These are phyloP conservation scores for Larimichthys crocea DNA, from an alignment of 2,113 vertebrate species.

Conservation along the genomic window DNA sequence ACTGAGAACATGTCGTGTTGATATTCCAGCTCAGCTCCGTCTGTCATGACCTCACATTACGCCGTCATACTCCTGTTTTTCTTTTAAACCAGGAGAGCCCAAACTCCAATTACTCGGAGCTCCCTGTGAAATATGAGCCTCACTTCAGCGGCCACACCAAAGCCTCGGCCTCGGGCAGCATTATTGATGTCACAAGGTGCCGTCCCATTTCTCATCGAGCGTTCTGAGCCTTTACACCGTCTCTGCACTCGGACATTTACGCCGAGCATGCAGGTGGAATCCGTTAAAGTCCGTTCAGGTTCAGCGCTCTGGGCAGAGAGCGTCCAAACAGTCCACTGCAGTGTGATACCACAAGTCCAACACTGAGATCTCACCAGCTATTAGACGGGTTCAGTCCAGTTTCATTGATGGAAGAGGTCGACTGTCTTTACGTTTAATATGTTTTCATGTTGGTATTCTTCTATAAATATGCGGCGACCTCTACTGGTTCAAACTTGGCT, in stretches of 20 bases:
- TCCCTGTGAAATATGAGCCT: constrained; percentile 25
- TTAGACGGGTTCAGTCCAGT: too few relatives aligned
- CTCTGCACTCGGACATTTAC: neutral
- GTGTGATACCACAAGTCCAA: too few relatives aligned
- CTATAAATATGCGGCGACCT: too few relatives aligned
- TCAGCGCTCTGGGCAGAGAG: neutral
- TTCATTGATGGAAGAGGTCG: too few relatives aligned
- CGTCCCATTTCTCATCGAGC: constrained; percentile 1
- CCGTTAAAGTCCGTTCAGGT: constrained; percentile 31
- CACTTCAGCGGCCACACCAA: neutral
- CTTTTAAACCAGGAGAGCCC: neutral
- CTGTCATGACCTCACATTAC: neutral
- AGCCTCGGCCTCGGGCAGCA: neutral
- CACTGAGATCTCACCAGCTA: too few relatives aligned
- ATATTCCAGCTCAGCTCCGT: neutral
- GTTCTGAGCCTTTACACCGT: neutral
- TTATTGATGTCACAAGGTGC: constrained; percentile 20
- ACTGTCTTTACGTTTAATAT: too few relatives aligned
- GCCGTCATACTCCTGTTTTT: neutral
- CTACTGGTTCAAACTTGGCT: too few relatives aligned
- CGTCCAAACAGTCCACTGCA: neutral
- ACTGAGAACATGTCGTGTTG: neutral
- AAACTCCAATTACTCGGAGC: constrained; percentile 5
- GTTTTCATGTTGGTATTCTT: too few relatives aligned
- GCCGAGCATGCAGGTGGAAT: constrained; percentile 25